Conservation (phyloP, 2,113 vertebrate species). For the Taxidea taxus region DNA sequence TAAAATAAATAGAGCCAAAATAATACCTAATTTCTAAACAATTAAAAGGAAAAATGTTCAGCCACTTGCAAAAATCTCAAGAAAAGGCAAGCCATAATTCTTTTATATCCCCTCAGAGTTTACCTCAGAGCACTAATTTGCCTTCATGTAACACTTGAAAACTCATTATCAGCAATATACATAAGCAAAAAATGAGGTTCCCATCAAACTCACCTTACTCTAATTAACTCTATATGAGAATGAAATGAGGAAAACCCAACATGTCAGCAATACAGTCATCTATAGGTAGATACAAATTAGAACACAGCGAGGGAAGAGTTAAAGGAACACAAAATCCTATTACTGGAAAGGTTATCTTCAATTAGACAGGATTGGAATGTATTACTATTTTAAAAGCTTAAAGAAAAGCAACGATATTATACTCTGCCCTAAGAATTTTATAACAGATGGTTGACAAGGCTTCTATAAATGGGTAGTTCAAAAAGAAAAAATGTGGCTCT, state of each 20-base stretch:
- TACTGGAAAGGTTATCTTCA: slow-evolving; percentile 35
- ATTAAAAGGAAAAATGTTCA: not conserved
- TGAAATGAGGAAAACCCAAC: not conserved
- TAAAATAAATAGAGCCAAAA: not conserved
- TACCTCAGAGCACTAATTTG: not conserved
- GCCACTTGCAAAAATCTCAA: slow-evolving; percentile 19
- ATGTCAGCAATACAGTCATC: not conserved
- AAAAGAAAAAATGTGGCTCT: slow-evolving; percentile 31
- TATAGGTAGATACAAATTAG: not conserved
- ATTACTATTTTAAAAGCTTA: slow-evolving; percentile 43
- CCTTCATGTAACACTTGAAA: not conserved
- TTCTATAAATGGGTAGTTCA: not conserved
- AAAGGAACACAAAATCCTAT: slow-evolving; percentile 38
- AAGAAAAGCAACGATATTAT: slow-evolving; percentile 44
- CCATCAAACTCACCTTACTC: slow-evolving; percentile 17
- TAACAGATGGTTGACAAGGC: slow-evolving; percentile 31
- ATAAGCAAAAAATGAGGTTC: slow-evolving; percentile 13
- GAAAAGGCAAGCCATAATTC: not conserved
- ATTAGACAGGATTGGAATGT: not conserved
- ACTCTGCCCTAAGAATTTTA: slow-evolving; percentile 39
- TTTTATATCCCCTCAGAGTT: slow-evolving; percentile 26
- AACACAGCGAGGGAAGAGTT: not conserved
- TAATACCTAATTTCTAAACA: slow-evolving; percentile 20
- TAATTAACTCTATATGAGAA: slow-evolving; percentile 2
- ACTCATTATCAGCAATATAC: not conserved